phyloP scores from a whole-genome alignment of 1,140 invertebrate genomes.

The Arion vulgaris region DNA sequence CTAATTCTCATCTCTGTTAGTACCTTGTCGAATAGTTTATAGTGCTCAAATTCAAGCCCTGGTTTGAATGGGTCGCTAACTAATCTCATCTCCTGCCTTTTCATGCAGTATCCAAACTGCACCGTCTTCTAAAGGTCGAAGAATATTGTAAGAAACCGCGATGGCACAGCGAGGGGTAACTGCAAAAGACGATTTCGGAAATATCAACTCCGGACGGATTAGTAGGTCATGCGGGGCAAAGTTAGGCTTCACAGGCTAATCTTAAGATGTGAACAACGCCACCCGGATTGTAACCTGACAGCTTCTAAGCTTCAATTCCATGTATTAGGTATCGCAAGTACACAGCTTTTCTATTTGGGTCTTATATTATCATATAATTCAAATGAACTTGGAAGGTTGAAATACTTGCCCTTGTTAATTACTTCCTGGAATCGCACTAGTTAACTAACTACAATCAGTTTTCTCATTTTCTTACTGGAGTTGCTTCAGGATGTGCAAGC shows the following conservation, averaged over 20 bases:
- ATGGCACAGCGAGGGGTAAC: background rate
- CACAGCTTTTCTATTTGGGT: too few relatives aligned
- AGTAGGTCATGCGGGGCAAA: background rate
- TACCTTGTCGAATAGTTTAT: background rate
- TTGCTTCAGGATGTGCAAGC: too few relatives aligned
- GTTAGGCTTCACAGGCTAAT: background rate
- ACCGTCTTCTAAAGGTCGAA: background rate
- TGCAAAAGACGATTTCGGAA: background rate
- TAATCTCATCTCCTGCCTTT: background rate
- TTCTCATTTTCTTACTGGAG: too few relatives aligned
- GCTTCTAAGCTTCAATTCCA: background rate
- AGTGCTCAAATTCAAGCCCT: background rate
- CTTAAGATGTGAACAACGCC: background rate
- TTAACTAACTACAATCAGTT: too few relatives aligned
- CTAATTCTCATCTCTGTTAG: background rate
- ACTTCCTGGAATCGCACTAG: too few relatives aligned
- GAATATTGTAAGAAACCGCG: background rate
- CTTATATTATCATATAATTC: too few relatives aligned
- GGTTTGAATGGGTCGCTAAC: background rate
- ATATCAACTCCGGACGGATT: background rate
- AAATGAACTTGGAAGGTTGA: too few relatives aligned
- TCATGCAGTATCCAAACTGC: background rate
- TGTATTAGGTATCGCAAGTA: too few relatives aligned
- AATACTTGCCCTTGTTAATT: too few relatives aligned
- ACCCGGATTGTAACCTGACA: background rate